Base-by-base conservation (phyloP, 1,140 invertebrate species). In the Propsilocerus akamusi region DNA sequence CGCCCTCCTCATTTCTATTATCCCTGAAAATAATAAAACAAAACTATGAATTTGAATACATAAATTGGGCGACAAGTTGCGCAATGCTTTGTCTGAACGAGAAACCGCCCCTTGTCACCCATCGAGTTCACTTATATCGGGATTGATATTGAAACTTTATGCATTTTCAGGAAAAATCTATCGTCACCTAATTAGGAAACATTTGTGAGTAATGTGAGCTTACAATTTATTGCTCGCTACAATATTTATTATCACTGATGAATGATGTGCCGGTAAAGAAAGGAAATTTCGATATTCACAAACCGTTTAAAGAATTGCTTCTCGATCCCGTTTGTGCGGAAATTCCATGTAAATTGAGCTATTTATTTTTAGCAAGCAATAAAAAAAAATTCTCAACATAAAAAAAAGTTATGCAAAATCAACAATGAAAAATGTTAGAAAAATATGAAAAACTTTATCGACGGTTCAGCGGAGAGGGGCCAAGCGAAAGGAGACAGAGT, bases 281-380 rank as follows among this genome's bases (percentile, higher is more conserved):
- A 3, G n/a, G 14, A 30, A 30, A 12, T 30, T 12, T 30, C 28
- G 28, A 30, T 12, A 12, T 3, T 30, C 2, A 12, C 14, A 12
- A 10, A 30, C 14, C 28, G 14, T 30, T n/a, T 12, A n/a, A 12
- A n/a, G 11, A 10, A 30, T 30, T 30, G 14, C 28, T 41, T 17
- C 17, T 41, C 22, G 22, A 8, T 41, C 17, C 14, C 22, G 34
- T 20, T 41, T 20, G 34, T 41, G 17, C 34, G 34, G 34, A 41
- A 41, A 41, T 41, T 41, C 14, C 34, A 41, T 41, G 34, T 41
- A 41, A 41, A 41, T 41, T 41, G 34, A 41, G 34, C 34, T 41
- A 41, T 41, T 41, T 41, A 41, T 41, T 41, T 41, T 41, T 41
- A 41, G 34, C 34, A 20, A 41, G 34, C 34, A 41, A 41, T 41